Evolutionary conservation across 2,888 invertebrate genomes (phyloP), one percentile per base, ranked within the genome.

Genomic region (Macrosoma leucophasiata): DNA sequence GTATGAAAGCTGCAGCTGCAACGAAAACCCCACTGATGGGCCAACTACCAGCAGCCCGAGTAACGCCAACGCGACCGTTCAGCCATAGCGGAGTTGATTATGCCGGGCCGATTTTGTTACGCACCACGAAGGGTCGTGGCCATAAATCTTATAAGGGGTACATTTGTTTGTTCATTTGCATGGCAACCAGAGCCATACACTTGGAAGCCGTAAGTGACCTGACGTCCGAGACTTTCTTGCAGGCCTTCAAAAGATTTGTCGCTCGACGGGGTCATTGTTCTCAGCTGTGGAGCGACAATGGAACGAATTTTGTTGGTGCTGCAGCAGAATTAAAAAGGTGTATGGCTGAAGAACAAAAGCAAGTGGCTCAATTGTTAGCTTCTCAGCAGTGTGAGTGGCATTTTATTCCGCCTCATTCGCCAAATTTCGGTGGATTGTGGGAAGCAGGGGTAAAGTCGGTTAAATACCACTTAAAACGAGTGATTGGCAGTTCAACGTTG

Each of bases 271-370:
- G 36, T 3, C 26, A 36, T 9, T 40, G 39, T 18, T 25, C 27
- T 1, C 29, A 35, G 4, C 8, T 39, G 9, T 39, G 39, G 39
- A 39, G 39, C 15, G 39, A 39, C 10, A 39, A 39, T 12, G 39
- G 35, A 11, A 39, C 39, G 1, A 39, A 39, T 19, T 33, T 31
- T 19, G 13, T 31, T 10, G 31, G 31, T 3, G 31, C 31, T 18
- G 31, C 24, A 6, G 18, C 23, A 6, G 31, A 31, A 11, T 13
- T 31, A n/a, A 6, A 18, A n/a, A 24, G 13, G 9, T 8, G 7
- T 12, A 13, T n/a, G 11, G 18, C 24, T 31, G 23, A 24, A 6
- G 24, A 31, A n/a, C 12, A 4, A 7, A 24, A n/a, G n/a, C n/a
- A 31, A 19, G 26, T 31, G n/a, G 31, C 31, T 18, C 18, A 31